Percentiles rank a stretch among this genome's conserved stretches.
Conservation (phyloP, 1,140 invertebrate species). For the Ceratoteleas bidentatus region DNA sequence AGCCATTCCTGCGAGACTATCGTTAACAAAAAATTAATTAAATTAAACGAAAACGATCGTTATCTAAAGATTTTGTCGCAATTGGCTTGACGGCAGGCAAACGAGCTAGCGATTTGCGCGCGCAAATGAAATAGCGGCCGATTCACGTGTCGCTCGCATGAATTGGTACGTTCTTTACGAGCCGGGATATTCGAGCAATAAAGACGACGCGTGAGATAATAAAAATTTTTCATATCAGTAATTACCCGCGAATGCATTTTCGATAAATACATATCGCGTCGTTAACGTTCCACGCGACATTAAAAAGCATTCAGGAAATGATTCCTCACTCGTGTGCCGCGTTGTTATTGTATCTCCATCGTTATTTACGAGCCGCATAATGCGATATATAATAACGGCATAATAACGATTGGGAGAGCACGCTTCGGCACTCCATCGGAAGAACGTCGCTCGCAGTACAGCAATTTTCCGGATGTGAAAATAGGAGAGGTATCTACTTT, state of each 20-base stretch:
- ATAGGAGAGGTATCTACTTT: slow-evolving; percentile 81
- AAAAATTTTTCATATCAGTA: slow-evolving; percentile 56
- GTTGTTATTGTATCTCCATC: slow-evolving; percentile 64
- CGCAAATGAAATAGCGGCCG: slow-evolving; percentile 15
- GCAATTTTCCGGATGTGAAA: slow-evolving; percentile 81
- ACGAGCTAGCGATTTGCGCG: background rate
- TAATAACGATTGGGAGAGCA: slow-evolving; percentile 67
- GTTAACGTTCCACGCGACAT: slow-evolving; percentile 63
- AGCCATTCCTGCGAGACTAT: too few relatives aligned
- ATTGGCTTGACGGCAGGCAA: background rate
- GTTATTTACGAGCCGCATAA: slow-evolving; percentile 68
- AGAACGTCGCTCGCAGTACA: slow-evolving; percentile 70
- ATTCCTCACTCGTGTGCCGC: slow-evolving; percentile 59
- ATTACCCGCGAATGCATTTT: slow-evolving; percentile 54
- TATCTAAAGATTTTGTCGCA: too few relatives aligned
- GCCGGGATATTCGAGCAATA: slow-evolving; percentile 26
- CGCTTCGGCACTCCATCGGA: slow-evolving; percentile 68
- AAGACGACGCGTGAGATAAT: slow-evolving; percentile 47
- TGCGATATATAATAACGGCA: slow-evolving; percentile 67
- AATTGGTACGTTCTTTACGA: slow-evolving; percentile 26
- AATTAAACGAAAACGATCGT: too few relatives aligned
- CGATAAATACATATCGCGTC: slow-evolving; percentile 58
- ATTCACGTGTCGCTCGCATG: slow-evolving; percentile 5
- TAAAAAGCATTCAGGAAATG: slow-evolving; percentile 65
- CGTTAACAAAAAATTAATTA: too few relatives aligned